Conservation (phyloP, 2,113 vertebrate species). For the cattle (Bos taurus) region ARS-UCD2.0 NC_037333.1:95949001-95949500, state of each 20-base stretch:
- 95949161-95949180: neutral
- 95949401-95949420: neutral
- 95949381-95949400: neutral
- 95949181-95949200: slow-evolving; percentile 16
- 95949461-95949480: neutral
- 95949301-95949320: neutral
- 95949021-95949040: neutral
- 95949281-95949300: neutral
- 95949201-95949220: neutral
- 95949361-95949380: neutral
- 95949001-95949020: neutral
- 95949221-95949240: neutral
- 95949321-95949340: neutral
- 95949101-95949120: neutral
- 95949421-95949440: neutral
- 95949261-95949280: neutral
- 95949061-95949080: neutral
- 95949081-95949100: neutral
- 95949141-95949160: neutral
- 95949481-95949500: neutral
- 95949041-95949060: neutral
- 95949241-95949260: neutral
- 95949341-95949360: neutral
- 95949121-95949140: neutral
- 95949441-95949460: neutral